Conservation (phyloP, 2,797 vertebrate species). For the Xerus rutilus region DNA sequence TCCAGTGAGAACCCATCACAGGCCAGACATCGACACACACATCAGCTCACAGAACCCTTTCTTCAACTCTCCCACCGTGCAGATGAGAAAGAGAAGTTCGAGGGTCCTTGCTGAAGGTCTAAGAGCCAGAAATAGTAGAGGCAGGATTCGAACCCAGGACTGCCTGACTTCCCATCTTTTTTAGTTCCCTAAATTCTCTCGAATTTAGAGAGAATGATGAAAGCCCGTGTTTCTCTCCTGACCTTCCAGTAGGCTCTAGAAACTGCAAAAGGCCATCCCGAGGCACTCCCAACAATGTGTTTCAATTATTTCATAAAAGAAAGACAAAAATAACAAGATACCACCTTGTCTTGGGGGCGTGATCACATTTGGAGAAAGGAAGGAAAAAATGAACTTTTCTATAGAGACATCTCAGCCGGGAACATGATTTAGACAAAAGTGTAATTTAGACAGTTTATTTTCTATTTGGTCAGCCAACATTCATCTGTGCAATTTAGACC, state of each 20-base stretch:
- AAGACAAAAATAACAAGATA: conserved; percentile 61
- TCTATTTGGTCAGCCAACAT: conserved; percentile 41
- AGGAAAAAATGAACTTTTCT: neutral
- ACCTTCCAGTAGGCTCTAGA: neutral
- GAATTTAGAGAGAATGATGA: neutral
- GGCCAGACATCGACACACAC: neutral
- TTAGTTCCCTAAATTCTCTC: neutral
- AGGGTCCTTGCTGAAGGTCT: neutral
- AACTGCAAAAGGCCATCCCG: neutral
- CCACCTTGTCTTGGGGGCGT: neutral
- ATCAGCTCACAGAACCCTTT: neutral
- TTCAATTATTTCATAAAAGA: conserved; percentile 57
- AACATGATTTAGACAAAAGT: neutral
- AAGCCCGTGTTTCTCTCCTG: neutral
- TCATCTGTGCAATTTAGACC: conserved; percentile 59
- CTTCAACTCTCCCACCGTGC: neutral
- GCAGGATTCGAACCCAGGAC: neutral
- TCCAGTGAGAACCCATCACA: neutral
- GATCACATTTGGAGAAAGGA: conserved; percentile 42
- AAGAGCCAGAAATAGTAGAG: neutral
- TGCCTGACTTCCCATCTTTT: neutral
- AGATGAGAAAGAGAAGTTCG: neutral
- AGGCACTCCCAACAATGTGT: neutral
- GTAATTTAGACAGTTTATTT: conserved; percentile 23
- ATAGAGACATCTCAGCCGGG: neutral